Conservation (phyloP, 2,888 invertebrate genomes). For the Pollenia griseotomentosa region DNA sequence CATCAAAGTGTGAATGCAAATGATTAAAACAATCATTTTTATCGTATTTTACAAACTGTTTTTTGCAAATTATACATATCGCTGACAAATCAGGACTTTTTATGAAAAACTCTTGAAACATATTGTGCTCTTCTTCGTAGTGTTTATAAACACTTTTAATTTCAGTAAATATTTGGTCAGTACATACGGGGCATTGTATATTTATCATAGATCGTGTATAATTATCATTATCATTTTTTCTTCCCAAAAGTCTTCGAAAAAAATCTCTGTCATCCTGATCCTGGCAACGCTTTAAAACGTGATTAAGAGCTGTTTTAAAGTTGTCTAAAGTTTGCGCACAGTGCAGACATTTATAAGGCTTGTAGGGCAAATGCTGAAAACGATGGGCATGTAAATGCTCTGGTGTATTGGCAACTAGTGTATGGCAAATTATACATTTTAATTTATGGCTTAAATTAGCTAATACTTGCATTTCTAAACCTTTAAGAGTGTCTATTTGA, state of each 20-base stretch:
- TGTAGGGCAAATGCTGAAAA: conserved; percentile 70
- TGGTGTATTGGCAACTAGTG: conserved; percentile 37
- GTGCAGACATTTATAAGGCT: conserved; percentile 66
- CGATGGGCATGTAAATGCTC: conserved; percentile 37
- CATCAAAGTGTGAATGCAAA: conserved; percentile 31
- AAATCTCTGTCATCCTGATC: conserved; percentile 24
- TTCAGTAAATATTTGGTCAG: background rate
- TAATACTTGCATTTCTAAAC: conserved; percentile 62
- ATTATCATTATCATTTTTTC: background rate
- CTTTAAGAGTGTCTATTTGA: conserved; percentile 48
- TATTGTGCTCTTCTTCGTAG: conserved; percentile 35
- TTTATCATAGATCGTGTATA: conserved; percentile 7
- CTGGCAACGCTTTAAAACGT: conserved; percentile 50
- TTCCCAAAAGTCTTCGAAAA: background rate
- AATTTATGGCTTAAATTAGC: conserved; percentile 52
- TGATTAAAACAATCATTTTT: conserved; percentile 7
- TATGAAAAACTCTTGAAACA: conserved; percentile 37
- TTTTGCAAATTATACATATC: conserved; percentile 39
- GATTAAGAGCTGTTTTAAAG: conserved; percentile 56
- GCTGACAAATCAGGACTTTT: conserved; percentile 11
- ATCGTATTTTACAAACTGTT: background rate
- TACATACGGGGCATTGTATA: conserved; percentile 61
- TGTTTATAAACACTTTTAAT: background rate
- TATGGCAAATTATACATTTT: conserved; percentile 61
- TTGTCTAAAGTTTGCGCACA: conserved; percentile 51